Evolutionary conservation across 2,797 vertebrate genomes (phyloP).

Genomic region (Lacerta bilineata): DNA sequence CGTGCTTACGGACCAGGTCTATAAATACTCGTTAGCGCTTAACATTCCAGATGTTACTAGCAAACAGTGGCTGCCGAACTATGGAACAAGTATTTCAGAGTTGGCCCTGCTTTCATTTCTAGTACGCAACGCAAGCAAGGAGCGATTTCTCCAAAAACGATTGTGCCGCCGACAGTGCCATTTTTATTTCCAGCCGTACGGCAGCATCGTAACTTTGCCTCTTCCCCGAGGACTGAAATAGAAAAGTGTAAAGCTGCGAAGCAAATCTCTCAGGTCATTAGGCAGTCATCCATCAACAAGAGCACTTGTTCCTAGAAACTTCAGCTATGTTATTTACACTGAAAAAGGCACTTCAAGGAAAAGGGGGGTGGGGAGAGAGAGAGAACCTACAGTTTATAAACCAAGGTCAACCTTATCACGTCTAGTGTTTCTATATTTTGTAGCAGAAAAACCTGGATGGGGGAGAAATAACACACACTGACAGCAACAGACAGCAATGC

Average conservation of each 20-base stretch:
- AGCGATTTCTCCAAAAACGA: constrained; percentile 14
- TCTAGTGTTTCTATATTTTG: neutral
- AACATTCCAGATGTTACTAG: constrained; percentile 47
- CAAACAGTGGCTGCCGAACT: constrained; percentile 1
- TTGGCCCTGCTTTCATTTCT: constrained; percentile 31
- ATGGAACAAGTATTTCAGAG: constrained; percentile 29
- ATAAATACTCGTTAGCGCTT: constrained; percentile 34
- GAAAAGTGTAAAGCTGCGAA: constrained; percentile 41
- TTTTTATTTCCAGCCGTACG: constrained; percentile 15
- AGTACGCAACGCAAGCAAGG: constrained; percentile 46
- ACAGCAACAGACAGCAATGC: neutral
- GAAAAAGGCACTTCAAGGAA: neutral
- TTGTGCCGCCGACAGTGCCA: constrained; percentile 5
- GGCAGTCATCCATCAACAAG: neutral
- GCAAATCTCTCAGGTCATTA: neutral
- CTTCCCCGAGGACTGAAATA: constrained; percentile 26
- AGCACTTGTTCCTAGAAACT: neutral
- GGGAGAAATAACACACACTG: neutral
- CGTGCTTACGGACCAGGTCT: constrained; percentile 1
- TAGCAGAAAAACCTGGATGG: neutral
- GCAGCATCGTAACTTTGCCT: neutral
- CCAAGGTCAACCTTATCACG: constrained; percentile 6
- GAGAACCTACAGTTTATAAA: constrained; percentile 7
- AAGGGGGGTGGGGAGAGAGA: neutral
- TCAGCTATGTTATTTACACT: constrained; percentile 9